Conservation (phyloP, 2,113 vertebrate genomes). For the Formicarius rufipectus region DNA sequence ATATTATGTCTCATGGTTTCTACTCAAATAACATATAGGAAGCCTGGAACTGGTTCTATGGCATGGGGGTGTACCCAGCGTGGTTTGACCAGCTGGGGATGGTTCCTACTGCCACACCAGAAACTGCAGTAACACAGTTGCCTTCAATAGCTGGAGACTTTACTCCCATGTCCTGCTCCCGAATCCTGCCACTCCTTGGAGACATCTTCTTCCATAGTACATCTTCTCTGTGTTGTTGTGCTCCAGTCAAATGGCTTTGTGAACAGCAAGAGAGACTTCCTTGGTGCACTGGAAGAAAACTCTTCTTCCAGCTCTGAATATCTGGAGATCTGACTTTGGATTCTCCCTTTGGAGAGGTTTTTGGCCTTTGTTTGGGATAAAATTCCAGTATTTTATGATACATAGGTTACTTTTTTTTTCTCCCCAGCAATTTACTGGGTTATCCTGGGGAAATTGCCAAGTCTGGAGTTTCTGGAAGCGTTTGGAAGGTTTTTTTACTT, state of each 20-base stretch:
- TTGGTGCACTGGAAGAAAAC: background rate
- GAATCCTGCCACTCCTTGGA: background rate
- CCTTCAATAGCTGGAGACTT: background rate
- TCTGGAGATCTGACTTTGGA: background rate
- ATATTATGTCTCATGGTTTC: background rate
- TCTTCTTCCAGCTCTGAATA: background rate
- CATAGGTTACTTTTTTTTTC: background rate
- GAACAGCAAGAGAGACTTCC: background rate
- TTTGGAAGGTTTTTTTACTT: constrained; percentile 59
- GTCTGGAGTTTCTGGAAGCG: constrained; percentile 35
- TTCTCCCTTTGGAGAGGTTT: constrained; percentile 27
- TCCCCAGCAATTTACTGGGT: constrained; percentile 41
- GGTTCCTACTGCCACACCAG: background rate
- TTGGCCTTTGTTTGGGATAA: constrained; percentile 9
- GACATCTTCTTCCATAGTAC: background rate
- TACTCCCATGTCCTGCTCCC: background rate
- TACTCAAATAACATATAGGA: background rate
- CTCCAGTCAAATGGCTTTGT: background rate
- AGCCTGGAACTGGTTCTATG: background rate
- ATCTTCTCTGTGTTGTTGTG: background rate
- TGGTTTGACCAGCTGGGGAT: background rate
- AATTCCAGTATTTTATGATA: constrained; percentile 63
- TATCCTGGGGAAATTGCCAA: constrained; percentile 65
- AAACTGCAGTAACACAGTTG: background rate
- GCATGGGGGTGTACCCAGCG: background rate